Base-by-base conservation (phyloP, 2,113 vertebrate species). In the Pavo muticus region DNA sequence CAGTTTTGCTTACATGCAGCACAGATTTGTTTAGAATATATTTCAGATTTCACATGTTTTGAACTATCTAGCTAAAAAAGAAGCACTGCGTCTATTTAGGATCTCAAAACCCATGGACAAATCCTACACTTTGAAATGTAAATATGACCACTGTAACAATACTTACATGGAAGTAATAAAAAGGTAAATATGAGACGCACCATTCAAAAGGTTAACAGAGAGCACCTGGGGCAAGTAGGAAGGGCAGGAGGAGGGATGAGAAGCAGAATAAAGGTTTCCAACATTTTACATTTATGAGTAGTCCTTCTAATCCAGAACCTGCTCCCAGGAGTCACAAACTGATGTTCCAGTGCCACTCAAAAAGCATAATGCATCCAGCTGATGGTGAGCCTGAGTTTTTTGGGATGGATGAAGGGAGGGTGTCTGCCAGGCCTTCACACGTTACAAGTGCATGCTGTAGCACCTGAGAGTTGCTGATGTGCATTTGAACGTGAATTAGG, bases 121-220 rank as follows among this genome's bases (percentile, higher is more conserved):
- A 60, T 72, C 61, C 52, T 86, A 40, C n/a, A 1, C 84, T 89
- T 75, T 65, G 84, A 93, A 79, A 75, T 82, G 63, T 75, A 92
- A 95, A 92, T 61, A 57, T 30, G 72, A 76, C 52, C 44, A 35
- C 48, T 70, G 11, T 35, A 57, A 67, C 11, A 39, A 59, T 44
- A 15, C n/a, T 54, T 35, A 61, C 24, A 19, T 1, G 39, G 54
- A 32, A 14, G 32, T 70, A 67, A 72, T 54, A 54, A 69, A 78
- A 35, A 56, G 32, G 39, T 74, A 42, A 67, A 90, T 77, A 42
- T 9, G 35, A 71, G 64, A 17, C 59, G 68, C 1, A 0, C 42
- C 48, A 80, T 70, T 56, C 56, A 29, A n/a, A 81, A 45, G 57
- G 71, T 30, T 52, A n/a, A 82, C 61, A 54, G 47, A 32, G 48